Evolutionary conservation across 1,140 invertebrate genomes (phyloP).

Genomic region (Ostrea denselamellosa): DNA sequence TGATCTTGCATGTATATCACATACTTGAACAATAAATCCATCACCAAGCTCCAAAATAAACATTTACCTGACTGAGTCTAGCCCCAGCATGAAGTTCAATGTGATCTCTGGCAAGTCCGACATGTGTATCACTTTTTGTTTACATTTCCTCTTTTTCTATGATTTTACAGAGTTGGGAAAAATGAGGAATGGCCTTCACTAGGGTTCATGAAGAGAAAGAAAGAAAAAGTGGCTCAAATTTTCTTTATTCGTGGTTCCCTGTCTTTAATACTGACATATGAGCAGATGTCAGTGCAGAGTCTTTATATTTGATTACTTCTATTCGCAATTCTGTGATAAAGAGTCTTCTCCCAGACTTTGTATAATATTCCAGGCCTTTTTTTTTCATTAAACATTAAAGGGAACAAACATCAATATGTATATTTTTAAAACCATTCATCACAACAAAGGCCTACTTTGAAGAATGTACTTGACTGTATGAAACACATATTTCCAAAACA

Average conservation of each 20-base stretch:
- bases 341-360: background rate
- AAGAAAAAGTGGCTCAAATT: background rate
- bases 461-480: background rate
- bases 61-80: conserved; percentile 8
- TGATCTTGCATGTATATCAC: background rate
- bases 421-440: conserved; percentile 24
- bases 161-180: background rate
- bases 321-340: background rate
- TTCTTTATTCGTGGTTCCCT: background rate
- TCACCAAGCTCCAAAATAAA: background rate
- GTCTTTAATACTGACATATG: conserved; percentile 5
- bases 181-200: background rate
- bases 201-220: background rate
- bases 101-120: conserved; percentile 11
- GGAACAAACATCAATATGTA: conserved; percentile 16
- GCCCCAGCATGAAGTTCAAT: conserved; percentile 34
- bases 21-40: conserved; percentile 9
- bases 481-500: background rate
- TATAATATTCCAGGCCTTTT: background rate
- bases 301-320: conserved; percentile 30
- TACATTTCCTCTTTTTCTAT: conserved; percentile 17
- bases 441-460: background rate
- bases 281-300: background rate
- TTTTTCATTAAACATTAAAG: conserved; percentile 11
- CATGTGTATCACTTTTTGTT: conserved; percentile 11